Evolutionary conservation across 2,113 vertebrate genomes (phyloP).

Genomic region (Mellivora capensis): DNA sequence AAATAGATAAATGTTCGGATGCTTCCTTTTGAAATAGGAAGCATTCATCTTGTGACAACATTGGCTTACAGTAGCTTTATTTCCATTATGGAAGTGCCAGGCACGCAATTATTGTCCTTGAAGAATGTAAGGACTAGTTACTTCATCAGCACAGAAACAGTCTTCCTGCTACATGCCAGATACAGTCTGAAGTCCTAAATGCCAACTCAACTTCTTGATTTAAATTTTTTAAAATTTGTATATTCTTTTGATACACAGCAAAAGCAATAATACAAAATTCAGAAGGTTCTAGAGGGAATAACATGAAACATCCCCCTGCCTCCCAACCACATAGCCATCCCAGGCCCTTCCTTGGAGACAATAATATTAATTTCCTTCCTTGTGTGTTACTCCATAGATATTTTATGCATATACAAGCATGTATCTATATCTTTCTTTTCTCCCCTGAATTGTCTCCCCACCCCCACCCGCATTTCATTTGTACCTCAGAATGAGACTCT

Average conservation of each 20-base stretch:
- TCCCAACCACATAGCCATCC: background rate
- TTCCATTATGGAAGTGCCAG: background rate
- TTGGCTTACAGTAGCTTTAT: background rate
- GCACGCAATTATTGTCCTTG: background rate
- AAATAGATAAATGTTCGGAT: background rate
- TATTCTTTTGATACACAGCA: background rate
- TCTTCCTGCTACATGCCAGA: background rate
- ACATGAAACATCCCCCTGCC: background rate
- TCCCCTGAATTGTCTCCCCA: background rate
- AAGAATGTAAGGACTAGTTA: background rate
- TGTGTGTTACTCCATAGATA: background rate
- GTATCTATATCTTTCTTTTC: background rate
- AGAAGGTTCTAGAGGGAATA: background rate
- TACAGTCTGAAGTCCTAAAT: background rate
- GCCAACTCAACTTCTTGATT: background rate
- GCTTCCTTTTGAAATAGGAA: conserved; percentile 18
- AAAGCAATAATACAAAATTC: background rate
- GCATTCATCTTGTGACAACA: background rate
- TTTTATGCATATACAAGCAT: background rate
- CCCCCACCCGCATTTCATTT: background rate
- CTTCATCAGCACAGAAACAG: background rate
- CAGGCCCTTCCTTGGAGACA: background rate
- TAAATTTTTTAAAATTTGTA: background rate
- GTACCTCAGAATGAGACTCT: background rate
- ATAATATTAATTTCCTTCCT: background rate